Conservation (phyloP, 2,888 invertebrate species). For the Ormyrus thymus region DNA sequence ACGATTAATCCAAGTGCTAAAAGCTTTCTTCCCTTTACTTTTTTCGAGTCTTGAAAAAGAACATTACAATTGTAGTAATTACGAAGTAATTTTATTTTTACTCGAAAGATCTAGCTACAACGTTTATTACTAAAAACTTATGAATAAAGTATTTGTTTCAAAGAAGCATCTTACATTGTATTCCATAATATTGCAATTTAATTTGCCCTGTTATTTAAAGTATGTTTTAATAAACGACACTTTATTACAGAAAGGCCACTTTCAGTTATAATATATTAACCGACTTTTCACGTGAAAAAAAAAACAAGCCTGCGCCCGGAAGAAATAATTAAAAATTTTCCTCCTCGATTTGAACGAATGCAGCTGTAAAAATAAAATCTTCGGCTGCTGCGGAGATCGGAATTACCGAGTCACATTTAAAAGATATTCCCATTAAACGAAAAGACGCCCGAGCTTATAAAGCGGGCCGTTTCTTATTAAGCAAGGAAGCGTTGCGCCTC, state of each 20-base stretch:
- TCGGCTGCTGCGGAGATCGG: too few species aligned
- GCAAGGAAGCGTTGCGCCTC: too few species aligned
- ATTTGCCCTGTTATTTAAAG: not conserved
- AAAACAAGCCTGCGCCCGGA: not conserved
- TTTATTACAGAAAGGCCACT: not conserved
- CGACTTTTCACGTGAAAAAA: not conserved
- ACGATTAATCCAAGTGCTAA: too few species aligned
- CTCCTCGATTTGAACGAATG: not conserved
- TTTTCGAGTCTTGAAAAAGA: too few species aligned
- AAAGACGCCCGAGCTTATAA: not conserved
- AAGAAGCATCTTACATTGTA: too few species aligned
- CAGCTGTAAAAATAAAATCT: too few species aligned
- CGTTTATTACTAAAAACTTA: too few species aligned
- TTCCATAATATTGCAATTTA: not conserved
- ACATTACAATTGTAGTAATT: too few species aligned
- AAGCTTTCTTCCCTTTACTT: too few species aligned
- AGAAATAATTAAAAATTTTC: not conserved
- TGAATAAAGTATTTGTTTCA: too few species aligned
- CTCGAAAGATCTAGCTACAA: too few species aligned
- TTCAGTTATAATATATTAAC: constrained; percentile 6
- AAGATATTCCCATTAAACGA: constrained; percentile 3
- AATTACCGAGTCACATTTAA: not conserved
- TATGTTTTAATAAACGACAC: not conserved
- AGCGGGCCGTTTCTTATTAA: not conserved
- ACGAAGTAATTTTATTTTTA: too few species aligned